A percentile compares a stretch with the other conserved stretches of the same genome.
phyloP scores from a whole-genome alignment of 1,140 invertebrate genomes.

The Phymorhynchus buccinoides region DNA sequence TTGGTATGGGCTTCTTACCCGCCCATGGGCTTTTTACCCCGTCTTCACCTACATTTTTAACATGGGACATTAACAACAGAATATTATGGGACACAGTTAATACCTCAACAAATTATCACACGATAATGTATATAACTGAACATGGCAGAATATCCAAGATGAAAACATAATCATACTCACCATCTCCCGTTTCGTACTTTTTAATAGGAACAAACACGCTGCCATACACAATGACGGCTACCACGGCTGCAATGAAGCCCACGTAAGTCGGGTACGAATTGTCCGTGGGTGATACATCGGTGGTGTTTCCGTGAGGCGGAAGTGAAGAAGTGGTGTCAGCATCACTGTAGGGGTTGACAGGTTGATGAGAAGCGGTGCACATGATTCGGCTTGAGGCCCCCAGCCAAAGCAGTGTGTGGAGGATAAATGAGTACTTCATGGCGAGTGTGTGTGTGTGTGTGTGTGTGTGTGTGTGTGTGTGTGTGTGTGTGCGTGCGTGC shows the following conservation, averaged over 20 bases:
- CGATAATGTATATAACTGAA: background rate
- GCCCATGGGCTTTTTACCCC: too few relatives aligned
- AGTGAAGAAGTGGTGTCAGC: background rate
- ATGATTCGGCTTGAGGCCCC: background rate
- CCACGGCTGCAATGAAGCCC: conserved; percentile 65
- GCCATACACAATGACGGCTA: conserved; percentile 71
- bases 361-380: background rate
- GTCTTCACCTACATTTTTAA: too few relatives aligned
- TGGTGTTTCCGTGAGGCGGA: background rate
- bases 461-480: too few relatives aligned
- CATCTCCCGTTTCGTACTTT: conserved; percentile 73
- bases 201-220: conserved; percentile 74
- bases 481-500: too few relatives aligned
- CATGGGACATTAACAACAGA: too few relatives aligned
- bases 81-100: too few relatives aligned
- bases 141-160: too few relatives aligned
- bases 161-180: too few relatives aligned
- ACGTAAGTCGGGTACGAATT: conserved; percentile 48
- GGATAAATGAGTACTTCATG: background rate
- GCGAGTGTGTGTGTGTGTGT: too few relatives aligned
- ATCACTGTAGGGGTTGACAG: background rate
- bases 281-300: background rate
- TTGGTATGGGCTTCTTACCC: too few relatives aligned
- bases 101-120: too few relatives aligned
- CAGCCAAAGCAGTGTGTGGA: background rate